A percentile compares a stretch with the other conserved stretches of the same genome.
Conservation (phyloP, 2,888 invertebrate genomes). For the Oeneis ivallda region DNA sequence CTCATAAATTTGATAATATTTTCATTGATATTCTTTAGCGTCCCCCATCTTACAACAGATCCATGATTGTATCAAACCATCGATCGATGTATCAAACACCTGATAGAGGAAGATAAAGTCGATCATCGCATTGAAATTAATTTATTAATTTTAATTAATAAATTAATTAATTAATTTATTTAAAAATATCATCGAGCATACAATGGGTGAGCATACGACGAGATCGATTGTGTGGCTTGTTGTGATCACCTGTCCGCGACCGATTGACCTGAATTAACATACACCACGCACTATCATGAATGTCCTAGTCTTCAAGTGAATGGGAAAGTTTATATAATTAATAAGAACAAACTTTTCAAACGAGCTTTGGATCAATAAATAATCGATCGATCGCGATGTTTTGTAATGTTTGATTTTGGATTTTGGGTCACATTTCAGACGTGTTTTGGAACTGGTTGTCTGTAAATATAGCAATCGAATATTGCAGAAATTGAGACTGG, state of each 20-base stretch:
- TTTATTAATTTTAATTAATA: no score
- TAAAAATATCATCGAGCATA: slow-evolving; percentile 46
- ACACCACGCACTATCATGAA: slow-evolving; percentile 28
- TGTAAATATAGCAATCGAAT: slow-evolving; percentile 21
- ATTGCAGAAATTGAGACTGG: slow-evolving; percentile 49
- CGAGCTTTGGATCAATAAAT: slow-evolving; percentile 6
- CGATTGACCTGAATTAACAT: slow-evolving; percentile 61
- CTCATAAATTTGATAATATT: no score
- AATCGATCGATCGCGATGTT: slow-evolving; percentile 4
- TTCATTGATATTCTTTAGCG: no score
- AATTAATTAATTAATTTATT: no score
- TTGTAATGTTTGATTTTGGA: slow-evolving; percentile 20
- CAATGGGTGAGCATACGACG: slow-evolving; percentile 44
- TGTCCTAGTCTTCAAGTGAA: slow-evolving; percentile 15
- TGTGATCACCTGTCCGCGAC: slow-evolving; percentile 60
- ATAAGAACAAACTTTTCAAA: slow-evolving; percentile 14
- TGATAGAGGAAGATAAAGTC: slow-evolving; percentile 59
- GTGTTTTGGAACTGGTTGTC: slow-evolving; percentile 30
- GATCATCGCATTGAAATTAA: slow-evolving; percentile 43
- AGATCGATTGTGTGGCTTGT: slow-evolving; percentile 32
- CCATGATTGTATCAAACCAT: no score
- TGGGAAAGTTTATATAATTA: slow-evolving; percentile 22
- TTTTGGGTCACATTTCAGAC: slow-evolving; percentile 30
- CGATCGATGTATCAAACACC: slow-evolving; percentile 45
- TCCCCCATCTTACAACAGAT: slow-evolving; percentile 34